Base-by-base conservation (phyloP, 2,888 invertebrate genomes). In the Yponomeuta evonymella region DNA sequence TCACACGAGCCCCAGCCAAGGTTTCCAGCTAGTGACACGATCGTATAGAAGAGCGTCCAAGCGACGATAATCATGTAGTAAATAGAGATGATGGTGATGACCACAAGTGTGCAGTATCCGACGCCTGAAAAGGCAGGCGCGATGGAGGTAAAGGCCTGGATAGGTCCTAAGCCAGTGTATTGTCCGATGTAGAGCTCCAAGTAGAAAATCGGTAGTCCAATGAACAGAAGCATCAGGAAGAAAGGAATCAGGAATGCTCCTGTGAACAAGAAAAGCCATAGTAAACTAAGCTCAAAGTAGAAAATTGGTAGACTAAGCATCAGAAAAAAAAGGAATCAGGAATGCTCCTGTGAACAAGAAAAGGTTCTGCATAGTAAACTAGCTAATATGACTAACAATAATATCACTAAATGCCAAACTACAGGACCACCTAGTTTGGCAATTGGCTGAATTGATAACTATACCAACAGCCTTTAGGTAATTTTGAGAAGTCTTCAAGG, bases 271-370 rank as follows among this genome's bases (percentile, higher is more conserved):
- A 23, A 23, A 23, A 23, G 23, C 23, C 23, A 23, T 23, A 23
- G 23, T 23, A 23, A 23, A 23, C 23, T 23, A 23, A 97, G 87
- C 82, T 97, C 97, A 83, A 97, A 87, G 79, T 94, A 95, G 83
- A 97, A 97, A 76, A 97, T 94, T 1, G 97, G 97, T 73, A 96
- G 93, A 1, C 97, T 97, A 81, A 96, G 87, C 95, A 96, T 96
- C 69, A 96, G 81, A 72, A 95, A 86, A 95, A 86, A 96, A 96
- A 0, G 96, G 95, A 70, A 96, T 93, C 10, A 96, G 89, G 80
- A 96, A 96, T 1, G 96, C 96, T 78, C 96, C 96, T 96, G 90
- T 12, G 93, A 93, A 76, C 80, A 81, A 15, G 43, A 43, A n/a
- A 43, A 36, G 5, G 36, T 36, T 4, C 5, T 36, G 2, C 36